Evolutionary conservation across 1,140 invertebrate species (phyloP), one percentile per base, ranked within the genome.

Genomic region (Lysiphlebus fabarum): DNA sequence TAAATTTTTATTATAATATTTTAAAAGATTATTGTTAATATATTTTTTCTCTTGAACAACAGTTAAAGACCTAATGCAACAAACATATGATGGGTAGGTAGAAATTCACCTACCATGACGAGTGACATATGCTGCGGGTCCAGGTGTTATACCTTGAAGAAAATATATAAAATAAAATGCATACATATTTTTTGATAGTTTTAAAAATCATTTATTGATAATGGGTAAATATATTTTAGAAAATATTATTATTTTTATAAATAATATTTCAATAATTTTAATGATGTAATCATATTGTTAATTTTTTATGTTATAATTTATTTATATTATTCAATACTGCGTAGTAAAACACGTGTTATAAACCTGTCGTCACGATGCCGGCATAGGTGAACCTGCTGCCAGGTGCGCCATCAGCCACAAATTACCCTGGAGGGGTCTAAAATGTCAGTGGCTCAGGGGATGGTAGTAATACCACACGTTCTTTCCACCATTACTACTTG

Each of bases 51-150:
- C 40, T 57, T 40, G 7, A 14, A 11, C 40, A 12, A n/a, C 41
- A 37, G 47, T 37, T 58, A 58, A 50, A 11, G 50, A 44, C 49
- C 43, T 36, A 42, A 48, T 47, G 5, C n/a, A 34, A 51, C 37
- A 51, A 36, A 57, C 41, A 43, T 43, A 34, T 44, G 33, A 41
- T 51, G 40, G 49, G 34, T 51, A 51, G 54, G 49, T 53, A 42
- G 49, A 33, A 9, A 40, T 17, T 57, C 49, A 61, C 48, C 34
- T 14, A 56, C 59, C 59, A 54, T 61, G 55, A 61, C 59, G 42
- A 43, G 5, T n/a, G 9, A 5, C 51, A 49, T 36, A 67, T 64
- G 44, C 67, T 70, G 68, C 68, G 68, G 68, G 68, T 66, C 53
- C 68, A 67, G 68, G 63, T 70, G 67, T 45, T 42, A n/a, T n/a